These are phyloP conservation scores for Bombus breviceps DNA, from an alignment of 1,140 invertebrate genomes.

Conservation along the genomic window DNA sequence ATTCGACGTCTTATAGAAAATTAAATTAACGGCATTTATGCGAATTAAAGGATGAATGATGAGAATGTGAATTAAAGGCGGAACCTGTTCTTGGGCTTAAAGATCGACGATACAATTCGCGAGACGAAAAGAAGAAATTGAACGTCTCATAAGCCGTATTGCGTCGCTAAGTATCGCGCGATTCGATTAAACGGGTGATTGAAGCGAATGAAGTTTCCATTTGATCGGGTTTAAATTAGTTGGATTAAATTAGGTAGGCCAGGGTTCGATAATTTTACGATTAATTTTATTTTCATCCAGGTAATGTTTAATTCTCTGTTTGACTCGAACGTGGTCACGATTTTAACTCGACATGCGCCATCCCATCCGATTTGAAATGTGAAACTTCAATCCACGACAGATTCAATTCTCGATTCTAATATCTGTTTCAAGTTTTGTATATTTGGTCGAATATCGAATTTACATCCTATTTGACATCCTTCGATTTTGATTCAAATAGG, in stretches of 20 bases:
- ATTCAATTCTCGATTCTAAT: not conserved
- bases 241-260: not conserved
- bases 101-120: not conserved
- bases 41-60: too few species aligned
- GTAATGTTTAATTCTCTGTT: not conserved
- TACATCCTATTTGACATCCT: not conserved
- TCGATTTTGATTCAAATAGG: not conserved
- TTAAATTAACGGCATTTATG: too few species aligned
- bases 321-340: not conserved
- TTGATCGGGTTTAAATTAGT: not conserved
- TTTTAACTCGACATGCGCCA: not conserved
- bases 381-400: not conserved
- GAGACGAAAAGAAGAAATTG: not conserved
- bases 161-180: too few species aligned
- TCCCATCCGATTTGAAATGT: not conserved
- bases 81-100: not conserved
- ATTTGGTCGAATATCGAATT: not conserved
- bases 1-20: rapidly evolving
- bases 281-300: not conserved
- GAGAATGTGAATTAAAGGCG: too few species aligned
- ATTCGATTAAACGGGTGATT: not conserved
- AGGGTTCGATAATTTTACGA: not conserved
- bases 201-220: not conserved
- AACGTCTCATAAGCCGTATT: not conserved
- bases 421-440: not conserved